Conservation (phyloP, 2,797 vertebrate genomes). For the Pempheris klunzingeri region DNA sequence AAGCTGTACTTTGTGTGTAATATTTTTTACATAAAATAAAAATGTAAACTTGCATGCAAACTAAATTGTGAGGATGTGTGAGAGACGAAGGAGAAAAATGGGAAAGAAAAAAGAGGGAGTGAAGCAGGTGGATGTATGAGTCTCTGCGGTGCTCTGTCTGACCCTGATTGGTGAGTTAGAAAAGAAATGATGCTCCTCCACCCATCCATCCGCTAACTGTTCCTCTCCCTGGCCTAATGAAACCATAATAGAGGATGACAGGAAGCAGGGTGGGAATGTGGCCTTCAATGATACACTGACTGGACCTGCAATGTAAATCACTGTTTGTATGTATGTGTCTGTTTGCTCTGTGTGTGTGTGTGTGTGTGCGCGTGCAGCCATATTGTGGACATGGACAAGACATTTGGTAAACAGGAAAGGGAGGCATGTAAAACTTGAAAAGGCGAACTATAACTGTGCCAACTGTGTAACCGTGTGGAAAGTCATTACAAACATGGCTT, state of each 20-base stretch:
- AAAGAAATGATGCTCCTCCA: slow-evolving; percentile 49
- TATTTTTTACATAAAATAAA: background rate
- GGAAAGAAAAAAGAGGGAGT: slow-evolving; percentile 17
- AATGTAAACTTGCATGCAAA: background rate
- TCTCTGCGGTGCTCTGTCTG: slow-evolving; percentile 27
- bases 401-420: slow-evolving; percentile 21
- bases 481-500: slow-evolving; percentile 54
- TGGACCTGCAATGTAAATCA: slow-evolving; percentile 30
- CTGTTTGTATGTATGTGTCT: slow-evolving; percentile 14
- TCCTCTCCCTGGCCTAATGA: slow-evolving; percentile 60
- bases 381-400: slow-evolving; percentile 1
- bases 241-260: slow-evolving; percentile 74
- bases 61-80: background rate
- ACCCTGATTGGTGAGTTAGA: slow-evolving; percentile 60
- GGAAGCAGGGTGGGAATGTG: slow-evolving; percentile 40
- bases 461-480: slow-evolving; percentile 56
- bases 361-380: slow-evolving; percentile 1
- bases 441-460: slow-evolving; percentile 27
- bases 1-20: background rate
- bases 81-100: slow-evolving; percentile 11
- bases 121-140: slow-evolving; percentile 52
- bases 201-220: slow-evolving; percentile 52
- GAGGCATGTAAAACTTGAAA: slow-evolving; percentile 11
- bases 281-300: slow-evolving; percentile 52
- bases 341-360: slow-evolving; percentile 21